Evolutionary conservation across 2,888 invertebrate genomes (phyloP), one percentile per base, ranked within the genome.

Genomic region (Toxonevra muliebris): DNA sequence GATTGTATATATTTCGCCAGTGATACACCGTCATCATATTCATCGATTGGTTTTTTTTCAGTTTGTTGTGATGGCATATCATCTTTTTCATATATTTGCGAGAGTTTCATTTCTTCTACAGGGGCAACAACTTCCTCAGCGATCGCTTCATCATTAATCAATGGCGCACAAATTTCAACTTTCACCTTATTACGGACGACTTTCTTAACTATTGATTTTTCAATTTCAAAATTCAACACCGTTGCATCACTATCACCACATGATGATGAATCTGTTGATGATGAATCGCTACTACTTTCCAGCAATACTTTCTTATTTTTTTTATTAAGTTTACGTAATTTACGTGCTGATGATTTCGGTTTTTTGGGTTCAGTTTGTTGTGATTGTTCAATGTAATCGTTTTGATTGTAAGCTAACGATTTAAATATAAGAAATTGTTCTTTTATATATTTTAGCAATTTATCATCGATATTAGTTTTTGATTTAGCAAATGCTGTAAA

Each of bases 11-110:
- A 80, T 58, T 77, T 77, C 0, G 74, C 72, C 17, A 80, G 66
- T 61, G 77, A 72, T 41, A 80, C 76, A n/a, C 76, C 79, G 72
- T 80, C 80, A 59, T 74, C 75, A 63, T 77, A 80, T 42, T 77
- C 76, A 30, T 45, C 45, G 41, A 17, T 11, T 3, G 7, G 4
- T 43, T 40, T 15, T 17, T 11, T 13, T 20, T 15, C 50, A 20
- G 40, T 48, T 15, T 3, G 20, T 5, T 40, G n/a, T n/a, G 11
- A n/a, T 41, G n/a, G 13, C 41, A 58, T 8, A 17, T 54, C 45
- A 43, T 15, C 43, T 62, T 45, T 53, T 62, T 7, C n/a, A 45
- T 19, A 19, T 11, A 43, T 43, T 53, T 11, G 42, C 7, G 9
- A 50, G 40, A 45, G 8, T 3, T 42, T 45, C 10, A 41, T 55